Percentiles rank a stretch among this genome's conserved stretches.
Conservation (phyloP, 2,888 invertebrate species). For the Drosophila eohydei region DNA sequence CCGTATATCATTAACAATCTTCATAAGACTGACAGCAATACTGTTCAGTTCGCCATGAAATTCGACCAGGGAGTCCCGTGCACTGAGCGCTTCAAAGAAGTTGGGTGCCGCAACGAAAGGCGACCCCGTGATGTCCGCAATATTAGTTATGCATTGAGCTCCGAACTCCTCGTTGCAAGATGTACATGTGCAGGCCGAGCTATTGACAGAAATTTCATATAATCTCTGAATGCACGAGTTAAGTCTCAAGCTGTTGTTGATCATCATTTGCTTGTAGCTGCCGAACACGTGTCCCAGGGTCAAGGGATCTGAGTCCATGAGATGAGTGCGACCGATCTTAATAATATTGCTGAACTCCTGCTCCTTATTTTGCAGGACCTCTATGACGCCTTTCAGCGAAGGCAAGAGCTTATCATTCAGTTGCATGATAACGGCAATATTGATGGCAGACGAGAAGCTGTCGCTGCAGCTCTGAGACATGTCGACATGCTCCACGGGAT, state of each 20-base stretch:
- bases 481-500: conserved; percentile 99
- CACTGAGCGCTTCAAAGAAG: conserved; percentile 98
- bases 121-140: conserved; percentile 91
- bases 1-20: conserved; percentile 96
- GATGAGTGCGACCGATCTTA: conserved; percentile 95
- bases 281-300: conserved; percentile 99
- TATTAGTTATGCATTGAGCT: conserved; percentile 92
- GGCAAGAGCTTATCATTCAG: conserved; percentile 92
- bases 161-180: conserved; percentile 96
- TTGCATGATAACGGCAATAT: conserved; percentile 96
- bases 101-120: conserved; percentile 97
- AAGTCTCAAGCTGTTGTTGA: conserved; percentile 92
- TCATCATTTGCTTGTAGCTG: conserved; percentile 93
- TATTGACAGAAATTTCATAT: conserved; percentile 96
- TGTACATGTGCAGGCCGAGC: conserved; percentile 97
- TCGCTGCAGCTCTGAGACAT: conserved; percentile 99
- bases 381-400: conserved; percentile 88
- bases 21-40: conserved; percentile 96
- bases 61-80: conserved; percentile 97
- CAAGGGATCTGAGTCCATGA: conserved; percentile 96
- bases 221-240: conserved; percentile 91
- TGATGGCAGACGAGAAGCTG: conserved; percentile 99
- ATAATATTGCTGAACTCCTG: conserved; percentile 94
- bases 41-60: conserved; percentile 97
- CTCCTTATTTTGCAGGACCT: conserved; percentile 90